Evolutionary conservation across 2,888 invertebrate species (phyloP).

Genomic region (Minunthozetes semirufus): DNA sequence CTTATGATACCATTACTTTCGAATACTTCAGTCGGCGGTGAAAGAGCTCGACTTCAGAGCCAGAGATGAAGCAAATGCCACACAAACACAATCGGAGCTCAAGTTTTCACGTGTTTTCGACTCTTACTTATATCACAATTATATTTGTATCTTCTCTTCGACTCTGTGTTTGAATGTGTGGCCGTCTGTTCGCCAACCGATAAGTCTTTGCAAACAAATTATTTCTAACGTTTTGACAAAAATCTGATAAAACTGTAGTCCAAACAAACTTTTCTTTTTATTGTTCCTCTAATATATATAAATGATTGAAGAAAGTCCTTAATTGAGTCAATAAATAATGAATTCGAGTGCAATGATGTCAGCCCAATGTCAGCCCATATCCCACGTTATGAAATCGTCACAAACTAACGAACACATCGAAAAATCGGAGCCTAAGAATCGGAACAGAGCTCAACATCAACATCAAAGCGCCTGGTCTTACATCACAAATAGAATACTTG

Average conservation of each 20-base stretch:
- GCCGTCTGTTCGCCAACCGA: background rate
- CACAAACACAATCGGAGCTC: background rate
- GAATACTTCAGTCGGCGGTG: background rate
- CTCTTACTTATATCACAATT: conserved; percentile 2
- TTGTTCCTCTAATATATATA: background rate
- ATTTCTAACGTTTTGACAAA: background rate
- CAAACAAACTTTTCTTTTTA: background rate
- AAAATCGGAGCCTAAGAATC: conserved; percentile 6
- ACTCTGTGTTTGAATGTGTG: background rate
- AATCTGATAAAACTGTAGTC: background rate
- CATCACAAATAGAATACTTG: conserved; percentile 26
- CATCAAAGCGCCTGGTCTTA: conserved; percentile 31
- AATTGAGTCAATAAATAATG: conserved; percentile 14
- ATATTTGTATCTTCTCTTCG: background rate
- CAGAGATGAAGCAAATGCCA: background rate
- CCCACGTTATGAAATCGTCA: conserved; percentile 5
- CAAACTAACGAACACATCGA: conserved; percentile 20
- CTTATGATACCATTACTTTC: conserved; percentile 13
- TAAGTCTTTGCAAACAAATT: background rate
- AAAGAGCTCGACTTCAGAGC: background rate
- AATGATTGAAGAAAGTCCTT: background rate
- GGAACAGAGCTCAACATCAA: conserved; percentile 9
- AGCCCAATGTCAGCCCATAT: conserved; percentile 17
- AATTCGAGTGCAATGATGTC: conserved; percentile 24
- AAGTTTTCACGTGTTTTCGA: conserved; percentile 17